Evolutionary conservation across 2,113 vertebrate genomes (phyloP), one percentile per base, ranked within the genome.

Genomic region (Lethenteron reissneri): DNA sequence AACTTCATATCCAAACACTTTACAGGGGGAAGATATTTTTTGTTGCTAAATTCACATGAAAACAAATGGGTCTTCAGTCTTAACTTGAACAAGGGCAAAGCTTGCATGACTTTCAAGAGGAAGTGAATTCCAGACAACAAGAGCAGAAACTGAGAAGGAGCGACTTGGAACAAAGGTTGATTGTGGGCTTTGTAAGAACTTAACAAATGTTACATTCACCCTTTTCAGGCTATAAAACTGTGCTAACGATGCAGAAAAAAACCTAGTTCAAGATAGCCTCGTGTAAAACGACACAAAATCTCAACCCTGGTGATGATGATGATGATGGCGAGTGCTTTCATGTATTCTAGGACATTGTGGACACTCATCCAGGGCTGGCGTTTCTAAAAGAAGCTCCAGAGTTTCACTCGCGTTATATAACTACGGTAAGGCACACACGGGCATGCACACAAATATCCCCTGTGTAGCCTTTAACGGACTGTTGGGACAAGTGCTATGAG

Each of bases 391-490:
- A 95, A 78, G 92, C 89, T 0, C 81, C 88, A 1, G 92, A 95
- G 81, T 95, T 95, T 82, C 92, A 97, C 78, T 92, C 87, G 2
- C 85, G 88, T 74, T 97, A 97, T 80, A 95, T 97, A 80, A 95
- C 89, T 78, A 97, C 90, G 59, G 92, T 96, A 83, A 86, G 87
- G 78, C 2, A 64, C 17, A 64, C 60, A 64, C 17, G 17, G 14
- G 7, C 14, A 7, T 15, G 14, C 14, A 19, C 60, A 64, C 60
- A 64, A 14, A 19, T 4, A 64, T 15, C 14, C 14, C 60, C 60
- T 15, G 60, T 19, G 14, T 15, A 19, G 14, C 17, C 14, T 64
- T 19, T 64, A 64, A 41, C 41, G 41, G 41, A 41, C 41, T 41
- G 41, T 41, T 41, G 41, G 41, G 41, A 41, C 41, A 41, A 41